phyloP scores from a whole-genome alignment of 2,113 vertebrate genomes.

The Centropus bengalensis region DNA sequence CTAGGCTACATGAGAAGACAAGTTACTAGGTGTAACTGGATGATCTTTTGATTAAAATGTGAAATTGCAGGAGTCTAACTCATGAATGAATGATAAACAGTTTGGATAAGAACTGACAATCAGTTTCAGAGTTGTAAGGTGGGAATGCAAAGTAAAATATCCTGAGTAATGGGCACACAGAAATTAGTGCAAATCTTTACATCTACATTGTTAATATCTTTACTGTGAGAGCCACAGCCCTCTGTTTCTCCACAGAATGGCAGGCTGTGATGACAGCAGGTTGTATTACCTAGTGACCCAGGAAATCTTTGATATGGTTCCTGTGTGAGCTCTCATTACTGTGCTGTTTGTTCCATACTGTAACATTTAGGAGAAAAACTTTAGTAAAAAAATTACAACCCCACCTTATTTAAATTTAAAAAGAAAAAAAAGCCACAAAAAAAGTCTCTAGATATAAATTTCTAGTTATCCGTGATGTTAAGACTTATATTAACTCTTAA shows the following conservation, averaged over 20 bases:
- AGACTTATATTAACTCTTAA: background rate
- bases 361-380: background rate
- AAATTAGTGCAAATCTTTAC: background rate
- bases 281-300: background rate
- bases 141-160: background rate
- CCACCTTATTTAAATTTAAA: background rate
- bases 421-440: too few relatives aligned
- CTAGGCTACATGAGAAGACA: background rate
- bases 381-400: background rate
- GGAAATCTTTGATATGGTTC: background rate
- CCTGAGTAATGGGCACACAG: background rate
- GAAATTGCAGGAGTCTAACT: background rate
- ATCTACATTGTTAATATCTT: too few relatives aligned
- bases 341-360: background rate
- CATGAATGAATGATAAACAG: background rate
- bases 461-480: background rate
- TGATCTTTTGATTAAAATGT: background rate
- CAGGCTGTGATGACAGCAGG: background rate
- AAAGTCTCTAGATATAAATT: background rate
- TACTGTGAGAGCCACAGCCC: background rate
- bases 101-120: background rate
- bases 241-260: background rate
- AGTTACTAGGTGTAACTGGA: background rate
- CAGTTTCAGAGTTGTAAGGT: background rate
- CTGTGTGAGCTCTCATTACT: accelerated